Evolutionary conservation across 2,888 invertebrate genomes (phyloP).

Genomic region (Dendrolimus pini): DNA sequence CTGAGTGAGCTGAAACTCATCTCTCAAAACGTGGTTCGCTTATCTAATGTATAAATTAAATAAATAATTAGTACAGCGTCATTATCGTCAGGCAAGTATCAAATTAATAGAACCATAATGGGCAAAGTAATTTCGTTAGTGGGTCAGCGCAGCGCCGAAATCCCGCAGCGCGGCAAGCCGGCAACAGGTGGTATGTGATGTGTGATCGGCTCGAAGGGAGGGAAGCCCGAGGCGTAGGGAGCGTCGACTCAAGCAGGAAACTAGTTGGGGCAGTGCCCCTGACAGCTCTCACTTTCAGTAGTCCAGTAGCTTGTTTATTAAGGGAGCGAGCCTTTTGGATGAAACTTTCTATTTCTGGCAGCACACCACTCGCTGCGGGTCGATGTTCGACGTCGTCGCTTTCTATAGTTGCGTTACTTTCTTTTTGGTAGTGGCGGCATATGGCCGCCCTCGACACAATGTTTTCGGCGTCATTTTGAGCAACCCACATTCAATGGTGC

Average conservation of each 20-base stretch:
- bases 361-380: constrained; percentile 59
- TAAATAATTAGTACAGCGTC: constrained; percentile 26
- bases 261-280: constrained; percentile 53
- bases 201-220: constrained; percentile 12
- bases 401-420: constrained; percentile 67
- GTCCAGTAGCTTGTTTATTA: constrained; percentile 63
- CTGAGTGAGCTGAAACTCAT: constrained; percentile 1
- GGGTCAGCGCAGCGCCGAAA: constrained; percentile 48
- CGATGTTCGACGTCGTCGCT: constrained; percentile 64
- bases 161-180: constrained; percentile 14
- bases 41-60: constrained; percentile 21
- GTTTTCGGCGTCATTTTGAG: constrained; percentile 45
- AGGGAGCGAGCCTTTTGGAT: constrained; percentile 63
- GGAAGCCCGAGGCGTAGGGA: constrained; percentile 17
- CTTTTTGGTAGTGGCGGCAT: constrained; percentile 57
- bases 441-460: constrained; percentile 33
- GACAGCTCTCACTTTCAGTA: constrained; percentile 68
- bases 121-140: constrained; percentile 49
- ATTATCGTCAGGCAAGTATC: constrained; percentile 24
- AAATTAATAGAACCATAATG: constrained; percentile 35
- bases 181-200: constrained; percentile 34
- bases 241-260: constrained; percentile 32
- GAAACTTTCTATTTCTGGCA: constrained; percentile 73
- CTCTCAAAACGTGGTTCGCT: constrained; percentile 4
- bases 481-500: constrained; percentile 24